These are phyloP conservation scores for Peribatodes rhomboidaria DNA, from an alignment of 2,888 invertebrate genomes.

Conservation along the genomic window DNA sequence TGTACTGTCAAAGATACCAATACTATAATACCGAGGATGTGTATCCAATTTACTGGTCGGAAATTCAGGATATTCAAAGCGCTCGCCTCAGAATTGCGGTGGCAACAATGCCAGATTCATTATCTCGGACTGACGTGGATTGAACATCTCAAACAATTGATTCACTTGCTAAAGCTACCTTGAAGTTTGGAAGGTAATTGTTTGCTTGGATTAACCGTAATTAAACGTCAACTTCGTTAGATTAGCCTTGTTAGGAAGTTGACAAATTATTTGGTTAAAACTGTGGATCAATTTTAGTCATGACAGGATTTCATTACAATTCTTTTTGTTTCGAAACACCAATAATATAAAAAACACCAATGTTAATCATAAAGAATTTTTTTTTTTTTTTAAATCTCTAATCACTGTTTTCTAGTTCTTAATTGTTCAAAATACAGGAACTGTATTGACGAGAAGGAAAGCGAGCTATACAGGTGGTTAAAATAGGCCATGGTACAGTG, in stretches of 20 bases:
- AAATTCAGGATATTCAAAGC: conserved; percentile 49
- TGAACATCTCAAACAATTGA: conserved; percentile 50
- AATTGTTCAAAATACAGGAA: too few relatives aligned
- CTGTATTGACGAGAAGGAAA: too few relatives aligned
- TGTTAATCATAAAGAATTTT: too few relatives aligned
- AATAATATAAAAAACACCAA: too few relatives aligned
- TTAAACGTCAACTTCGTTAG: conserved; percentile 25
- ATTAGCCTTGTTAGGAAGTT: conserved; percentile 9
- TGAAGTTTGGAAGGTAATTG: conserved; percentile 27
- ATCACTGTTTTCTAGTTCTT: too few relatives aligned
- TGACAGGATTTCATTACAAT: background rate
- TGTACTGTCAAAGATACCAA: conserved; percentile 13
- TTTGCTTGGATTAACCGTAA: conserved; percentile 22
- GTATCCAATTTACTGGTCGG: conserved; percentile 64
- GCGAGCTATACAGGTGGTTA: too few relatives aligned
- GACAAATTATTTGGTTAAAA: conserved; percentile 10
- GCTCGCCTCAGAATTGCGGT: conserved; percentile 54
- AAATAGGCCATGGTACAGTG: background rate
- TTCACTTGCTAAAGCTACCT: conserved; percentile 23
- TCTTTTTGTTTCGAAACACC: background rate
- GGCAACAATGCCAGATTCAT: conserved; percentile 57
- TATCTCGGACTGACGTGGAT: conserved; percentile 56
- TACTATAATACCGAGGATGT: conserved; percentile 44
- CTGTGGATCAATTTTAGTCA: background rate
- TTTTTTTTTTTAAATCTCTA: too few relatives aligned